Evolutionary conservation across 2,113 vertebrate genomes (phyloP).

Genomic region (Alouatta palliata): DNA sequence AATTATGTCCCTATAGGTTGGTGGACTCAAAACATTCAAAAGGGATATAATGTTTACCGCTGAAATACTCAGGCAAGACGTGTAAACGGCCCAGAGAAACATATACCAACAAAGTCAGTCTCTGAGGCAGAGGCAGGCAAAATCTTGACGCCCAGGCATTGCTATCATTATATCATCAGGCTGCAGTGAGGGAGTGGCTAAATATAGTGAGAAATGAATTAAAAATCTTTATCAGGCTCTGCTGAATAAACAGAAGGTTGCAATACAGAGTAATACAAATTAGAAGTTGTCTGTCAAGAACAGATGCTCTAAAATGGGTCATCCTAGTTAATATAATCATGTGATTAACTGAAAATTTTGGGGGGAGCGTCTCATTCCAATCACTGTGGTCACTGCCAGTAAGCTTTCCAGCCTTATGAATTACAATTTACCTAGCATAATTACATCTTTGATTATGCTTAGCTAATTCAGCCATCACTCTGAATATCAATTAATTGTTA

Average conservation of each 20-base stretch:
- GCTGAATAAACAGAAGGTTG: background rate
- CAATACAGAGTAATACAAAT: background rate
- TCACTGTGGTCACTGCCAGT: background rate
- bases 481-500: background rate
- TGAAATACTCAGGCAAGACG: background rate
- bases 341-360: background rate
- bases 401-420: slow-evolving; percentile 8
- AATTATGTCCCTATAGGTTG: background rate
- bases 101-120: background rate
- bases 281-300: slow-evolving; percentile 23
- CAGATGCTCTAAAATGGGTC: slow-evolving; percentile 3
- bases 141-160: background rate
- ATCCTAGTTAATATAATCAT: background rate
- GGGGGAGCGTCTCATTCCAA: background rate
- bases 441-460: slow-evolving; percentile 12
- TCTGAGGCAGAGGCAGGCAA: background rate
- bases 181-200: background rate
- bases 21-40: background rate
- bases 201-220: background rate
- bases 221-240: background rate
- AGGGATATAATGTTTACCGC: background rate
- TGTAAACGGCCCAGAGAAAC: background rate
- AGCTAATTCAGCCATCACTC: slow-evolving; percentile 22
- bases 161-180: background rate
- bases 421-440: background rate